Evolutionary conservation across 2,888 invertebrate species (phyloP), one percentile per base, ranked within the genome.

Genomic region (Clistopyga incitator): DNA sequence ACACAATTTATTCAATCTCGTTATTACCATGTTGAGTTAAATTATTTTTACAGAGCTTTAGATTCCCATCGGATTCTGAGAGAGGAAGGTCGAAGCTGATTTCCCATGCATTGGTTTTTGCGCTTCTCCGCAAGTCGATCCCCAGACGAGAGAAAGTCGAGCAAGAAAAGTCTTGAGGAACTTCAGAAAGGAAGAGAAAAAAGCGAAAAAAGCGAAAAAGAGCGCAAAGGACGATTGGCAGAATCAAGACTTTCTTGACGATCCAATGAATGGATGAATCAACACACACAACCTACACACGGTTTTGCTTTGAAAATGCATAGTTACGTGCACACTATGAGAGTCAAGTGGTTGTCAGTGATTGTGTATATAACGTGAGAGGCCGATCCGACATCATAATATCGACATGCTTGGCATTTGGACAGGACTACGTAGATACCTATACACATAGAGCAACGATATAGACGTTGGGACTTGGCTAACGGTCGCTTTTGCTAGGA

Each of bases 401-500:
- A 72, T 83, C 83, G 83, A 80, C 83, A 67, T 29, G 67, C 34
- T 38, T 67, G 79, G 23, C 83, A 72, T 80, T 72, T 71, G 13
- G 68, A 59, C 64, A 65, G 61, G 54, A 64, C 68, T 77, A 45
- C n/a, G 18, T n/a, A 67, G n/a, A 67, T 45, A 64, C 42, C 1
- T 10, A 18, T 34, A 25, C 6, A 23, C n/a, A 23, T 13, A 6
- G n/a, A 25, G 4, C 18, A n/a, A 38, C 13, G 47, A 42, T 56
- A 59, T 18, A 77, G 34, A 59, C 20, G 25, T 50, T 45, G 50
- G 15, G 72, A 64, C 20, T 20, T 18, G 64, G 38, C 18, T 42
- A 18, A 64, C 64, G 64, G 18, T 61, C 34, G 61, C 34, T n/a
- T n/a, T 61, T 20, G 38, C 64, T 64, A 18, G 11, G 18, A 59